Evolutionary conservation across 2,888 invertebrate genomes (phyloP), one percentile per base, ranked within the genome.

Genomic region (Rhabditophanes sp.): DNA sequence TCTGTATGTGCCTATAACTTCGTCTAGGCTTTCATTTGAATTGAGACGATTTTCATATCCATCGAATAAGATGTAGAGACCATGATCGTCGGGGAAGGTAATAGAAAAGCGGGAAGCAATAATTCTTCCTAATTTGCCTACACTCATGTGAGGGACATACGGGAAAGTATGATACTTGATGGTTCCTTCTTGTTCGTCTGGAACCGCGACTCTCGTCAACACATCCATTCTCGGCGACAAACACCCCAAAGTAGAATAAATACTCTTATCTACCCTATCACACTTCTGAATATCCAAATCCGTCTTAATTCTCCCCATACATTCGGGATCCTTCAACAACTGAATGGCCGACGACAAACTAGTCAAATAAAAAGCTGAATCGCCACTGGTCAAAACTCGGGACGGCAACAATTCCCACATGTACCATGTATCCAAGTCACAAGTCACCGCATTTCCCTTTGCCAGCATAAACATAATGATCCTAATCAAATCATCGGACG

Each of bases 1-100:
- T 23, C 64, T 53, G 21, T 71, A 63, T 39, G 69, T 68, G 51
- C 75, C 77, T 67, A 81, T 78, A 24, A 85, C 76, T 63, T 80
- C 79, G 72, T 85, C 83, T 2, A 87, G 87, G 58, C 81, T 83
- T 65, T 85, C 84, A 49, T 77, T 76, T 55, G 88, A 84, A 46
- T 77, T 76, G 44, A 90, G 72, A 66, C 82, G 75, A 29, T 81
- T 82, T 74, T 90, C 90, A 39, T 46, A 56, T 3, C 56, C 56
- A 30, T 63, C 54, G 28, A 48, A 42, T 15, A 62, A 44, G 5
- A 62, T 36, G 39, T 57, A 61, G 35, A 90, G 75, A 35, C 82
- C 84, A 65, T 85, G 88, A 68, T 90, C 88, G 68, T 87, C 85
- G 12, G 88, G 84, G 69, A 88, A 90, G 37, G 87, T 87, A 51